These are phyloP conservation scores for Cynopterus sphinx DNA, from an alignment of 2,797 vertebrate species.

Conservation along the genomic window DNA sequence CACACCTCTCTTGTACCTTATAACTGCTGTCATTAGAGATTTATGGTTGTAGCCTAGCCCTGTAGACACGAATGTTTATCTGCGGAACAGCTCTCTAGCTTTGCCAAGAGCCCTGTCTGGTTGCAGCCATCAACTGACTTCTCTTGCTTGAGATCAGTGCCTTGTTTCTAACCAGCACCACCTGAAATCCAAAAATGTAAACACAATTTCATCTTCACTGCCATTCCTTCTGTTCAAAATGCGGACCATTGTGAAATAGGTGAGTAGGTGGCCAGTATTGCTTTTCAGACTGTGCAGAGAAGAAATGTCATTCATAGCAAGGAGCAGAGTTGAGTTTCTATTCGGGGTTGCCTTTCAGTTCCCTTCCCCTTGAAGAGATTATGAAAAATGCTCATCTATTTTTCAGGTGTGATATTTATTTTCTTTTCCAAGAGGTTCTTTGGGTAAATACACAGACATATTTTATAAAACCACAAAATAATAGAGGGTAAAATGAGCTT, in stretches of 20 bases:
- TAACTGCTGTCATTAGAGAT: neutral
- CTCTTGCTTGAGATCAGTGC: slow-evolving; percentile 41
- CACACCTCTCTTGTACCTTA: neutral
- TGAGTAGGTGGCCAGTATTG: neutral
- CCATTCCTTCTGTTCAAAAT: slow-evolving; percentile 1
- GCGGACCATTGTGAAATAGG: neutral
- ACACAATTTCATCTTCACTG: neutral
- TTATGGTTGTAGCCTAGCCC: neutral
- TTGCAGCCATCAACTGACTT: neutral
- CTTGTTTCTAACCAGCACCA: neutral
- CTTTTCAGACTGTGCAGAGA: neutral
- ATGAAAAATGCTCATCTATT: neutral
- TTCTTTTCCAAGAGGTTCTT: neutral
- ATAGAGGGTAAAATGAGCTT: neutral
- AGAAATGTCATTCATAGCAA: neutral
- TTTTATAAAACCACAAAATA: neutral
- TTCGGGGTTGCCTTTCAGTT: neutral
- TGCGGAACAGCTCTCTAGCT: neutral
- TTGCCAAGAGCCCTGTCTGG: neutral
- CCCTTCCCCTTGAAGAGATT: neutral
- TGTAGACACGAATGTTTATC: neutral
- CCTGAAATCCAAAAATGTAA: slow-evolving; percentile 33
- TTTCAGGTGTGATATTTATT: slow-evolving; percentile 1
- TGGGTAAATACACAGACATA: neutral
- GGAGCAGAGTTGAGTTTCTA: neutral